Conservation (phyloP, 2,888 invertebrate species). For the Agonum fuliginosum region DNA sequence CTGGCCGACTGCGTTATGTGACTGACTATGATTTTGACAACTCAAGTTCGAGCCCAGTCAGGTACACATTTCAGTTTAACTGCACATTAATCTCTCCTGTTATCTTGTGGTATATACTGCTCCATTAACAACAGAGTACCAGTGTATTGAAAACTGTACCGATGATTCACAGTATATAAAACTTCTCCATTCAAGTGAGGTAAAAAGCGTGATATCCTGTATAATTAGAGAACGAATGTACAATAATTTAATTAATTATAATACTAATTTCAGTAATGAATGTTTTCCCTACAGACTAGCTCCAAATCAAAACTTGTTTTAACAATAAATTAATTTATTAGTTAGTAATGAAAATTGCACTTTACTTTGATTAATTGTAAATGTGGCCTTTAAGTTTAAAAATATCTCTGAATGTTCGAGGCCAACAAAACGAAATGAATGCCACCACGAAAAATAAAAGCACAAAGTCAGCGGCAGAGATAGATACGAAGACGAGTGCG, state of each 20-base stretch:
- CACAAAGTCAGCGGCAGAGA: background rate
- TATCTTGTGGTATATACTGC: no score
- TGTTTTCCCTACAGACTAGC: conserved; percentile 15
- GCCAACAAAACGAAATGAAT: conserved; percentile 34
- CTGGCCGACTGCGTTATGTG: no score
- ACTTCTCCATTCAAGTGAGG: no score
- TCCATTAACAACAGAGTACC: no score
- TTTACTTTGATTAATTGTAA: background rate
- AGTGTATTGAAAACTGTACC: no score
- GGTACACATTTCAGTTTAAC: no score
- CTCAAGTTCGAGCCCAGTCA: no score
- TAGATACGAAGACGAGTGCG: no score
- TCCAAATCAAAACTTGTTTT: conserved; percentile 33
- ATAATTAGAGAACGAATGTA: background rate
- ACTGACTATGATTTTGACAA: no score
- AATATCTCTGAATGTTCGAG: conserved; percentile 35
- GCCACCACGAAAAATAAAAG: background rate
- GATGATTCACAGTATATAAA: no score
- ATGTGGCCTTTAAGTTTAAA: conserved; percentile 24
- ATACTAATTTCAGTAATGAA: conserved; percentile 28
- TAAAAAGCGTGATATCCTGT: background rate
- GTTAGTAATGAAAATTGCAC: background rate
- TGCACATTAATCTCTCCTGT: no score
- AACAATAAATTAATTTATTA: conserved; percentile 25
- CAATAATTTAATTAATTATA: conserved; percentile 8